A percentile compares a stretch with the other conserved stretches of the same genome.
These are phyloP conservation scores for Cyprinodon variegatus DNA, from an alignment of 2,113 vertebrate genomes.

Conservation along the genomic window DNA sequence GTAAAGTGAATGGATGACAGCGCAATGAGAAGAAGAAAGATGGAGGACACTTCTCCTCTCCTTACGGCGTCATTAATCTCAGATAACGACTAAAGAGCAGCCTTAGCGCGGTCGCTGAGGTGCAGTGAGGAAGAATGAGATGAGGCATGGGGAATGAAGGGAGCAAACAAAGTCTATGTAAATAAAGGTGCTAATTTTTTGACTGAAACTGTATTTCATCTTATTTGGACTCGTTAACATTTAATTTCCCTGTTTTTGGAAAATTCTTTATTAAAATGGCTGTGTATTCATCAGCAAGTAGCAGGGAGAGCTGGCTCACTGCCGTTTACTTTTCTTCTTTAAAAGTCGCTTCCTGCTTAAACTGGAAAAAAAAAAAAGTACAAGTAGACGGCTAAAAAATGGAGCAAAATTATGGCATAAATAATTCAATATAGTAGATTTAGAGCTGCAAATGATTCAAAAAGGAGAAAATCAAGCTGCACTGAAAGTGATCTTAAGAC, in stretches of 20 bases:
- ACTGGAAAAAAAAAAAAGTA: no score
- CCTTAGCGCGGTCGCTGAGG: not conserved
- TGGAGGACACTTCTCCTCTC: conserved; percentile 19
- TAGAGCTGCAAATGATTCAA: no score
- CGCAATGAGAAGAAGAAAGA: conserved; percentile 19
- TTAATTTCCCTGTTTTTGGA: not conserved
- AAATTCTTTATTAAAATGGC: not conserved
- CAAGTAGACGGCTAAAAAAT: no score
- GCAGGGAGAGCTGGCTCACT: not conserved
- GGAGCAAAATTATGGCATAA: no score
- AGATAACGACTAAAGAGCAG: conserved; percentile 1
- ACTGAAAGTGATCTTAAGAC: no score
- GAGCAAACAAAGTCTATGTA: not conserved
- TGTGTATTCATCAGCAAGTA: not conserved
- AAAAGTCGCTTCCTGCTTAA: no score
- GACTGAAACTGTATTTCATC: not conserved
- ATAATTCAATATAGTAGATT: no score
- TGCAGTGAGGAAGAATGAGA: not conserved
- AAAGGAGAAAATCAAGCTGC: no score
- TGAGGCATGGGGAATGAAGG: not conserved
- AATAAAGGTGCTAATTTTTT: not conserved
- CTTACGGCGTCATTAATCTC: conserved; percentile 22
- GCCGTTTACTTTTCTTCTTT: no score
- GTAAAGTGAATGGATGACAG: conserved; percentile 21
- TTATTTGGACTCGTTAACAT: not conserved